phyloP scores from a whole-genome alignment of 2,888 invertebrate species.

The Cataglyphis rosenhaueri region DNA sequence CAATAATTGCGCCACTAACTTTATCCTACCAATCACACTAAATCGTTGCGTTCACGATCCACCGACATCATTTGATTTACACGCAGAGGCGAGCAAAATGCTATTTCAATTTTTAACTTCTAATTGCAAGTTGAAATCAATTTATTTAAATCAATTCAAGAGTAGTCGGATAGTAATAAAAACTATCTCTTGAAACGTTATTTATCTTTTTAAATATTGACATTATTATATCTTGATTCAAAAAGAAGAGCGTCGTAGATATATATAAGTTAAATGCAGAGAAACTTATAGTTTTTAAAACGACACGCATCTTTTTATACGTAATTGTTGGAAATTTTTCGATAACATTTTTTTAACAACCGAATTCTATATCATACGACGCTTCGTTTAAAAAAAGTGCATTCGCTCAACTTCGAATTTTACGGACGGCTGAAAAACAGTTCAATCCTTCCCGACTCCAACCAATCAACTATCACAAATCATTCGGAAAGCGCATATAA shows the following conservation, averaged over 20 bases:
- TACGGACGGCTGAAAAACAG: constrained; percentile 65
- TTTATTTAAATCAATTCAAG: neutral
- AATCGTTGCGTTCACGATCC: constrained; percentile 48
- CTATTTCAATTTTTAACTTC: constrained; percentile 38
- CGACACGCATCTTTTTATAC: neutral
- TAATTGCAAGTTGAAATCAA: constrained; percentile 18
- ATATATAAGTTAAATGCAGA: constrained; percentile 14
- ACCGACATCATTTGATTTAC: constrained; percentile 48
- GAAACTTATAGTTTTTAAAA: constrained; percentile 1
- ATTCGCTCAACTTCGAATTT: constrained; percentile 46
- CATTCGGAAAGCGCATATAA: constrained; percentile 62
- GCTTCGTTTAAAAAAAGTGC: constrained; percentile 15
- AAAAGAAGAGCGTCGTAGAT: neutral
- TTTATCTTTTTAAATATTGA: neutral
- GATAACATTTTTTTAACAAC: constrained; percentile 9
- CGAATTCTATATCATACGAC: neutral
- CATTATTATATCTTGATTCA: neutral
- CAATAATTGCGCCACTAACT: constrained; percentile 37
- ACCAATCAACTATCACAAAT: constrained; percentile 69
- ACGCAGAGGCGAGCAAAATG: constrained; percentile 11
- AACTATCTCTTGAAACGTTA: neutral
- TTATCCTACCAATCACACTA: constrained; percentile 48
- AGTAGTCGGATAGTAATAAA: neutral
- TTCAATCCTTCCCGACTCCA: constrained; percentile 32
- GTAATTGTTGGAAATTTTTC: constrained; percentile 34